Evolutionary conservation across 1,140 invertebrate genomes (phyloP), one percentile per base, ranked within the genome.

Genomic region (Oncopeltus fasciatus): DNA sequence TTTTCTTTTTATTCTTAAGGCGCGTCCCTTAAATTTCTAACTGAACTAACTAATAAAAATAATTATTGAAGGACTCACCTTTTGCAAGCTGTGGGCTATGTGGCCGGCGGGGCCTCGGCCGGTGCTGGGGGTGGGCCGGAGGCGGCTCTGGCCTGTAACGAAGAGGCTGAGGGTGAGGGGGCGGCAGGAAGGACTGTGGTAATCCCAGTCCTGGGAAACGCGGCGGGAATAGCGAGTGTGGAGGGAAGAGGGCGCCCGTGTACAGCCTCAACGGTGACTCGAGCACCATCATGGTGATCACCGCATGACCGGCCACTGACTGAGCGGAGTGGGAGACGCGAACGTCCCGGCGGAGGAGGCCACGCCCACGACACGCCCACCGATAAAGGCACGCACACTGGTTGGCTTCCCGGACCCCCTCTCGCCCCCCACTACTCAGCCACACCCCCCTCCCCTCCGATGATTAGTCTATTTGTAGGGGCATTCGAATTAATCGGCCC

Each of bases 211-310:
- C n/a, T 4, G 21, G 21, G 3, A n/a, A 20, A 20, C n/a, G 21
- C 4, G n/a, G n/a, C n/a, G 44, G 44, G 44, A 46, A 46, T 46
- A 46, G 18, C 18, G 44, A 46, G 44, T 46, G 44, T 18, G 44
- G 44, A 1, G 44, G 44, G 44, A 46, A 46, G 44, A 46, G 44
- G 11, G 44, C 44, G 21, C 44, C 44, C 44, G 44, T 46, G 44
- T 46, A 46, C n/a, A 46, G 44, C 44, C 44, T n/a, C 18, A 46
- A 20, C 44, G 44, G 44, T 20, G 44, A 46, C 44, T 46, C 44
- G 44, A 46, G 44, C 44, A 46, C 44, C 44, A 46, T 46, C 44
- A 46, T 46, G 44, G 44, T 46, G n/a, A n/a, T n/a, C 44, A 46
- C 44, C 44, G 18, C 44, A 46, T 46, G 44, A 46, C 44, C 44